These are phyloP conservation scores for Xenotilapia leptura DNA, from an alignment of 2,113 vertebrate species.

Conservation along the genomic window DNA sequence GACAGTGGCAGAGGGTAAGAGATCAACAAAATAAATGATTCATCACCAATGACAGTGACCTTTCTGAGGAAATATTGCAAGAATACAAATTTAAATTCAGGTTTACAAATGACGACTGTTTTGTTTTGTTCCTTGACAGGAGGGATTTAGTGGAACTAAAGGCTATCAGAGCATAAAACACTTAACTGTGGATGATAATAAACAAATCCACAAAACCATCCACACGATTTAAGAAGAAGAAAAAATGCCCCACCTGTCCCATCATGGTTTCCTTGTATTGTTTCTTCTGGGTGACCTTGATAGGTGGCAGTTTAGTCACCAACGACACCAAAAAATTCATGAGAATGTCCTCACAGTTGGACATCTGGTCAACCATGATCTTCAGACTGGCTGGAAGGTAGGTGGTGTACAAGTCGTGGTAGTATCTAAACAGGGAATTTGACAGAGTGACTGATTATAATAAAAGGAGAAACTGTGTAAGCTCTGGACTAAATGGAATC, in stretches of 20 bases:
- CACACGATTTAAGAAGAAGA: accelerated
- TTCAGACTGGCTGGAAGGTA: constrained; percentile 94
- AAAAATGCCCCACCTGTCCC: constrained; percentile 82
- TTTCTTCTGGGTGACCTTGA: constrained; percentile 99
- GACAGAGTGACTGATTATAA: not conserved
- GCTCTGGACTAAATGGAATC: not conserved
- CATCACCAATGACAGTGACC: constrained; percentile 8
- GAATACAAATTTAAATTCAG: not conserved
- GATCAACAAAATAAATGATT: constrained; percentile 10
- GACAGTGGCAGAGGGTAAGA: not conserved
- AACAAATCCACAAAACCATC: not conserved
- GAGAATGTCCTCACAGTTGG: constrained; percentile 99
- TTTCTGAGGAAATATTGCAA: not conserved
- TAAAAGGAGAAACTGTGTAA: not conserved
- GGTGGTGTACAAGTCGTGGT: constrained; percentile 97
- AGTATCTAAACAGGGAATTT: constrained; percentile 77
- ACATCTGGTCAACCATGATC: constrained; percentile 96
- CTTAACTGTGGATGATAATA: not conserved
- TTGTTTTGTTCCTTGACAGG: not conserved
- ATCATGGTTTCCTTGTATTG: constrained; percentile 99
- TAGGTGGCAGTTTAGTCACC: constrained; percentile 94
- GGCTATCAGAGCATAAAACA: not conserved
- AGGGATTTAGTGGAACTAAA: not conserved
- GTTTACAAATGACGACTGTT: not conserved
- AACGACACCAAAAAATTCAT: constrained; percentile 99